Percentiles rank a stretch among this genome's conserved stretches.
Conservation (phyloP, 1,140 invertebrate genomes). For the Trachymyrmex cornetzi region DNA sequence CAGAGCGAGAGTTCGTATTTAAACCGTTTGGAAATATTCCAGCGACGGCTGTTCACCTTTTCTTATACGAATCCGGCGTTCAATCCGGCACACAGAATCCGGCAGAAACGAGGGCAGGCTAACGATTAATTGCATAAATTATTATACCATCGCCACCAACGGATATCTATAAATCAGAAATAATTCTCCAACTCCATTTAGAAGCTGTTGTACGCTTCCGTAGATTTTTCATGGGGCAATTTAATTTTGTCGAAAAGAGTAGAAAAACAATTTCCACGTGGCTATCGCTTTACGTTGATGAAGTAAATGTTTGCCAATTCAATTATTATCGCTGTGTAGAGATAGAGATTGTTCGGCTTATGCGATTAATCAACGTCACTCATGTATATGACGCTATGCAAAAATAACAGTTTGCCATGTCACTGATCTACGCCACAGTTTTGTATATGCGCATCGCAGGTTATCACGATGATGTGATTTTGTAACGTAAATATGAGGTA, state of each 20-base stretch:
- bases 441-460: not conserved
- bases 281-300: not conserved
- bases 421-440: conserved; percentile 8
- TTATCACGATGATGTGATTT: not conserved
- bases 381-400: conserved; percentile 10
- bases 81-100: conserved; percentile 11
- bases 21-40: conserved; percentile 58
- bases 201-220: not conserved
- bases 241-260: not conserved
- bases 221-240: conserved; percentile 39
- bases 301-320: conserved; percentile 37
- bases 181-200: conserved; percentile 30
- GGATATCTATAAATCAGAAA: conserved; percentile 43
- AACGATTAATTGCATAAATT: conserved; percentile 54
- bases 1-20: conserved; percentile 40
- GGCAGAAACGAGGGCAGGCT: conserved; percentile 6
- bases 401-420: conserved; percentile 46
- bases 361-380: conserved; percentile 46
- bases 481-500: conserved; percentile 40
- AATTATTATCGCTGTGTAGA: conserved; percentile 39
- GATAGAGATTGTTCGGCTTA: conserved; percentile 27
- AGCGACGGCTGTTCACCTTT: conserved; percentile 51
- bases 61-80: conserved; percentile 20
- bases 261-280: conserved; percentile 8
- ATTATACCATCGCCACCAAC: not conserved